Evolutionary conservation across 2,797 vertebrate genomes (phyloP), one percentile per base, ranked within the genome.

Genomic region (Channa striata): DNA sequence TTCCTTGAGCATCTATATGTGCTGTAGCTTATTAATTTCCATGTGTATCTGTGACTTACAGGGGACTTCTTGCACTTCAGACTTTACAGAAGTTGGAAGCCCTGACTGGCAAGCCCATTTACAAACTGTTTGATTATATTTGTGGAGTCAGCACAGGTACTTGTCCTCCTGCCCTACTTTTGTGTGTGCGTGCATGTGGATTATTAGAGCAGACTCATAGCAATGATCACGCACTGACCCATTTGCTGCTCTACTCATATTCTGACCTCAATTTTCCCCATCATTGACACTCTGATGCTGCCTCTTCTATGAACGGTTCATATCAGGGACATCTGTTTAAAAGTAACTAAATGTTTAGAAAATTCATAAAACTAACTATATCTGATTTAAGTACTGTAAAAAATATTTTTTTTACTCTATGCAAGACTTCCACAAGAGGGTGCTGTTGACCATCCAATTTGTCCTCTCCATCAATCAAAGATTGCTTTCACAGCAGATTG

Each of bases 121-220:
- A 98, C 91, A 95, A 97, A 68, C 96, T 98, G 53, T 99, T 99
- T 89, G 97, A 98, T 90, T 98, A 97, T 80, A 96, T 99, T 72
- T 99, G 97, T 91, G 97, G 97, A n/a, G 97, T 99, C 80, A 99
- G 97, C 94, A 98, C 97, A 96, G 97, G 97, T 98, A 94, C 9
- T 67, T 42, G 20, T 62, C 65, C 39, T 60, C 62, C 54, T 85
- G 53, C 49, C 67, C 81, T 71, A 51, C 40, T 81, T 89, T 20
- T 71, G n/a, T 53, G 19, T 54, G 25, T 70, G 23, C 66, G 36
- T 72, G 52, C 65, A 33, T 81, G 44, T 76, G 44, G 81, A 78
- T 85, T 77, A 90, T 77, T 12, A 52, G 37, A 77, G 64, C 57
- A 67, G 39, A 64, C 62, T 33, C 40, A 50, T 72, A 68, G 72